phyloP scores from a whole-genome alignment of 2,113 vertebrate species.

The Hippocampus mohnikei region DNA sequence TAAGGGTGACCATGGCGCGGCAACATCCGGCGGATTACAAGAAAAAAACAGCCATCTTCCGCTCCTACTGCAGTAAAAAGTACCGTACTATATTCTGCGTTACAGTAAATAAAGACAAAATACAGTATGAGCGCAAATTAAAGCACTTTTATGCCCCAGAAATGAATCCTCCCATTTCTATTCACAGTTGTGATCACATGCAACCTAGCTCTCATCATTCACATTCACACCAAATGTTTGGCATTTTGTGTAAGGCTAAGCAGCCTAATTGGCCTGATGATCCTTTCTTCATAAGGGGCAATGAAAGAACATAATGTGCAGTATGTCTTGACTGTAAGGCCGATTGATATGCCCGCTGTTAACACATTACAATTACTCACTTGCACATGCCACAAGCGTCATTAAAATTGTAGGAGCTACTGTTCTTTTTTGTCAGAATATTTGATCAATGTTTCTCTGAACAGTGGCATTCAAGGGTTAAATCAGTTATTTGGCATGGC shows the following conservation, averaged over 20 bases:
- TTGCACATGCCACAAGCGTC: constrained; percentile 65
- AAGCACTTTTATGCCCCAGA: constrained; percentile 20
- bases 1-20: too few relatives aligned
- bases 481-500: constrained; percentile 55
- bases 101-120: constrained; percentile 24
- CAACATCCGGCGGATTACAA: too few relatives aligned
- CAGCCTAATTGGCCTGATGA: constrained; percentile 65
- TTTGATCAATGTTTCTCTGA: constrained; percentile 64
- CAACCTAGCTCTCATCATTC: constrained; percentile 62
- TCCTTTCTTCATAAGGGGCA: constrained; percentile 49
- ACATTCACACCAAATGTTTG: constrained; percentile 65
- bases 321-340: constrained; percentile 24
- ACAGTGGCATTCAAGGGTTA: constrained; percentile 50
- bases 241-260: constrained; percentile 59
- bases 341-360: constrained; percentile 29
- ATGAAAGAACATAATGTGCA: constrained; percentile 37
- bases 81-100: too few relatives aligned
- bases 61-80: too few relatives aligned
- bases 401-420: constrained; percentile 71
- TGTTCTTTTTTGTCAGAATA: constrained; percentile 53
- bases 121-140: constrained; percentile 30
- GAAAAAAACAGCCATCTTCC: too few relatives aligned
- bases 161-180: constrained; percentile 35
- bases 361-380: constrained; percentile 58
- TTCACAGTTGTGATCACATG: constrained; percentile 51